A percentile compares a stretch with the other conserved stretches of the same genome.
Conservation (phyloP, 2,888 invertebrate genomes). For the Drosophila aldrichi region DNA sequence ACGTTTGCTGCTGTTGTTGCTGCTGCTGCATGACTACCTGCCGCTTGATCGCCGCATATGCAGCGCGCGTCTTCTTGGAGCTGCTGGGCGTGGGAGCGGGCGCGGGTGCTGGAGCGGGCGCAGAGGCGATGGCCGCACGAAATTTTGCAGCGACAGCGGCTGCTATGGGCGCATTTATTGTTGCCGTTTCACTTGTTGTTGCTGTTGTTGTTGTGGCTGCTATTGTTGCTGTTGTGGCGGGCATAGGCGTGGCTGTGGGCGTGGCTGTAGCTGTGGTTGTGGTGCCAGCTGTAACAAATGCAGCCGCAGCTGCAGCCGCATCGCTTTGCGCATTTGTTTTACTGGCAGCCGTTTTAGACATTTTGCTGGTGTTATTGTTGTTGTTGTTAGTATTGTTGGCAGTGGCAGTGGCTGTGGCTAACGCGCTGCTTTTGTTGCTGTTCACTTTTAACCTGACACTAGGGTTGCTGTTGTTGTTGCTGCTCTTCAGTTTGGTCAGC, state of each 20-base stretch:
- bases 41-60: slow-evolving; percentile 71
- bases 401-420: slow-evolving; percentile 50
- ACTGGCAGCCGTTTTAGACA: slow-evolving; percentile 77
- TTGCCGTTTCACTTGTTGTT: slow-evolving; percentile 20
- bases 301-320: slow-evolving; percentile 54
- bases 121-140: slow-evolving; percentile 70
- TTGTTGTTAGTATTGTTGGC: slow-evolving; percentile 58
- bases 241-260: slow-evolving; percentile 61
- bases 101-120: slow-evolving; percentile 73
- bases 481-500: slow-evolving; percentile 41
- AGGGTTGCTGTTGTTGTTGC: slow-evolving; percentile 37
- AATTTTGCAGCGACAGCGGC: slow-evolving; percentile 65
- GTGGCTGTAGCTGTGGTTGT: slow-evolving; percentile 38
- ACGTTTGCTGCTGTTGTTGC: slow-evolving; percentile 61
- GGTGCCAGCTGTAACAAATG: slow-evolving; percentile 65
- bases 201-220: slow-evolving; percentile 46
- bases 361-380: slow-evolving; percentile 78
- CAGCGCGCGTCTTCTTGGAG: slow-evolving; percentile 72
- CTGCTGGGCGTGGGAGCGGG: slow-evolving; percentile 46
- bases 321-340: slow-evolving; percentile 53
- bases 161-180: slow-evolving; percentile 35
- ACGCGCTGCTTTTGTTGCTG: slow-evolving; percentile 58
- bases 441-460: slow-evolving; percentile 70
- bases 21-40: slow-evolving; percentile 68
- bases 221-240: slow-evolving; percentile 57